Conservation (phyloP, 2,113 vertebrate species). For the Elephantulus edwardii region DNA sequence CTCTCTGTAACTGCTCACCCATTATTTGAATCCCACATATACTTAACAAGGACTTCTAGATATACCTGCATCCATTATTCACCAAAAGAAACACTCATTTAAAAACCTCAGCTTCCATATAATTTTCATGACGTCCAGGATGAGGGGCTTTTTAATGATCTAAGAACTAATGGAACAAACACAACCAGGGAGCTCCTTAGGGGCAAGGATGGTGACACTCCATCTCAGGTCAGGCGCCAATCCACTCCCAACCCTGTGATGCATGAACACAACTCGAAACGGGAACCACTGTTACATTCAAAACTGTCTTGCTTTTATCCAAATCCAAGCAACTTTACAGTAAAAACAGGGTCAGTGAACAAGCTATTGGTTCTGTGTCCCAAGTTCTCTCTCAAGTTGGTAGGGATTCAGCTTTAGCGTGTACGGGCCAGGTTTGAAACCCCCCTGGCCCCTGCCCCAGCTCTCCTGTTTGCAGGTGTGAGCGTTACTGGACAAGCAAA, state of each 20-base stretch:
- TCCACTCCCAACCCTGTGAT: background rate
- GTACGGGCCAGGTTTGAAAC: background rate
- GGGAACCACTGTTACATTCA: background rate
- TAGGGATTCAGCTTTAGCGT: no score
- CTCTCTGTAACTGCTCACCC: background rate
- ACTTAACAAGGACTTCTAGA: background rate
- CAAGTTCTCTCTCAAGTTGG: background rate
- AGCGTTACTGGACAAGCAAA: no score
- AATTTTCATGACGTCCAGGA: background rate
- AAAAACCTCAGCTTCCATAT: background rate
- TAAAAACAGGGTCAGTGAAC: background rate
- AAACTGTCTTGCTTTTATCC: background rate
- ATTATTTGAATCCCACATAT: background rate
- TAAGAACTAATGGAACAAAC: background rate
- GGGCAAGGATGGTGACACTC: background rate
- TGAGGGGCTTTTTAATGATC: background rate
- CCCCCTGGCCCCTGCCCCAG: background rate
- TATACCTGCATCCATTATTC: background rate
- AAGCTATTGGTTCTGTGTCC: background rate
- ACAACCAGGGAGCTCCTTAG: background rate
- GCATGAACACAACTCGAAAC: background rate
- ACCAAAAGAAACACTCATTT: background rate
- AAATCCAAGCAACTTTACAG: background rate
- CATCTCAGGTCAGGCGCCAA: background rate
- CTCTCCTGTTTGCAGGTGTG: accelerated